A percentile compares a stretch with the other conserved stretches of the same genome.
Conservation (phyloP, 2,113 vertebrate species). For the Nothobranchius kuhntae region DNA sequence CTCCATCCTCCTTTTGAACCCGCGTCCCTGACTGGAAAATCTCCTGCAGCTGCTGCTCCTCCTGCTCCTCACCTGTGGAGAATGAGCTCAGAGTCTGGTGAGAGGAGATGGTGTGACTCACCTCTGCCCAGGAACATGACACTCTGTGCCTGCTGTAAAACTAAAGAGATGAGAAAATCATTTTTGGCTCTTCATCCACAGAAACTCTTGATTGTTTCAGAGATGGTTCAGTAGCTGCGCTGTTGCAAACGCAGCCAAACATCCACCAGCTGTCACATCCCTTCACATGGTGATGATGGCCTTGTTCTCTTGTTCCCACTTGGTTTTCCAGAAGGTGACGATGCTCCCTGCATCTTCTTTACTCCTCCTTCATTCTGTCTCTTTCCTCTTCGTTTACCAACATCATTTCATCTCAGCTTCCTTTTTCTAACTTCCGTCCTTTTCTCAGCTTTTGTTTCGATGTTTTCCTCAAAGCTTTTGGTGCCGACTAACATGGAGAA, state of each 20-base stretch:
- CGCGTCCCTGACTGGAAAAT: too few species aligned
- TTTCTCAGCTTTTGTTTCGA: neutral
- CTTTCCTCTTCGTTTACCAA: neutral
- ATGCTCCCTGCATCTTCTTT: neutral
- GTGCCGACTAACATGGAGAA: neutral
- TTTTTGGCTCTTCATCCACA: constrained; percentile 22
- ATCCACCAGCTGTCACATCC: constrained; percentile 54
- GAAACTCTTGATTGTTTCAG: constrained; percentile 47
- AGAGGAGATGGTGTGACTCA: too few species aligned
- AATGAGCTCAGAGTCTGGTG: too few species aligned
- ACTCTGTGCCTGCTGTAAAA: too few species aligned
- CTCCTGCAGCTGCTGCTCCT: too few species aligned
- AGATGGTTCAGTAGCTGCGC: constrained; percentile 27
- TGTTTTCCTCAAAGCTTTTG: neutral
- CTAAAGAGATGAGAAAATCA: neutral
- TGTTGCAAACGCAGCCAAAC: constrained; percentile 53
- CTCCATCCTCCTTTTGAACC: too few species aligned
- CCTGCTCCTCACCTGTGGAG: too few species aligned
- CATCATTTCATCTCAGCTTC: neutral
- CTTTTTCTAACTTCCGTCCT: neutral
- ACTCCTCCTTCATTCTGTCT: neutral
- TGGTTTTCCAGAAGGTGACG: constrained; percentile 18
- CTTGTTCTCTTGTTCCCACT: constrained; percentile 39
- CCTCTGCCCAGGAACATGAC: too few species aligned
- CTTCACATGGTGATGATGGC: constrained; percentile 29